Conservation (phyloP, 2,113 vertebrate species). For the Todiramphus saurophagus region DNA sequence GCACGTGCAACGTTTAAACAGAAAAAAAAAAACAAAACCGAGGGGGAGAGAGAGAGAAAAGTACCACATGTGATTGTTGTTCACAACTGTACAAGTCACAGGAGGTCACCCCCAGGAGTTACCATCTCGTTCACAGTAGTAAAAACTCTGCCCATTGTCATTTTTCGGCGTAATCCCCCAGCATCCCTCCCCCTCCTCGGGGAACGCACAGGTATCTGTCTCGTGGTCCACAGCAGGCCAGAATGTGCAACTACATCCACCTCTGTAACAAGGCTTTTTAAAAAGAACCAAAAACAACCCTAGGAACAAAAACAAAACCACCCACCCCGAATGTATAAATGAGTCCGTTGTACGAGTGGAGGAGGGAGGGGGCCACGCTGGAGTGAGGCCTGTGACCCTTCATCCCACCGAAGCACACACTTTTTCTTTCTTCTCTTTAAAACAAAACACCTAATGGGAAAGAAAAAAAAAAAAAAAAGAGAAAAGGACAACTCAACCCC, state of each 20-base stretch:
- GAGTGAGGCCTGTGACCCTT: background rate
- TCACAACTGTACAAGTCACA: constrained; percentile 82
- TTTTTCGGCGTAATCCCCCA: background rate
- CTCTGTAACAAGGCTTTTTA: background rate
- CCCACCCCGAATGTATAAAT: background rate
- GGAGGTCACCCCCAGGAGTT: constrained; percentile 56
- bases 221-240: background rate
- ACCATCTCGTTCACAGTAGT: constrained; percentile 79
- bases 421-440: background rate
- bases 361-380: background rate
- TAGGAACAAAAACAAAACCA: background rate
- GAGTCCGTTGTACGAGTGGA: background rate
- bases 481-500: background rate
- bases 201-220: background rate
- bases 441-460: background rate
- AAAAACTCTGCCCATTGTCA: constrained; percentile 39
- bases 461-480: too few species aligned
- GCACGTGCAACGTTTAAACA: constrained; percentile 70
- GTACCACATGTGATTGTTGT: constrained; percentile 85
- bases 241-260: constrained; percentile 28
- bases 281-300: background rate
- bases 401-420: background rate
- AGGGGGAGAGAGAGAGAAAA: background rate
- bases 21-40: background rate
- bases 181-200: background rate